These are phyloP conservation scores for Acrobasis repandana DNA, from an alignment of 2,888 invertebrate genomes.

Conservation along the genomic window DNA sequence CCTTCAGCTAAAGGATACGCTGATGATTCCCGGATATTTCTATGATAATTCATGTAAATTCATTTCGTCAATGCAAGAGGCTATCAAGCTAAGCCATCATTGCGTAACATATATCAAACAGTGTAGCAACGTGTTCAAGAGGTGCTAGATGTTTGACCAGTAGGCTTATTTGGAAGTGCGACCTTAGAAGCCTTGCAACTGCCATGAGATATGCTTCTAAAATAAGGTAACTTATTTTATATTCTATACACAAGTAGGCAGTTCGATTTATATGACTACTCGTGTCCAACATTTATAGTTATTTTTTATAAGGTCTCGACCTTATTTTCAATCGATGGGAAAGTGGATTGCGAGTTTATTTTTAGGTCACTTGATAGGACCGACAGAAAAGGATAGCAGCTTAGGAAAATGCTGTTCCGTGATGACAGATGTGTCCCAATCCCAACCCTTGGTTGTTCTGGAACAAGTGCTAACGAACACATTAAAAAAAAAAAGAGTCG, in stretches of 20 bases:
- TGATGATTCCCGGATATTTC: conserved; percentile 1
- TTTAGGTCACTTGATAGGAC: too few species aligned
- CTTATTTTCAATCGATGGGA: neutral
- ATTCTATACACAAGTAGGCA: neutral
- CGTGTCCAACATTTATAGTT: neutral
- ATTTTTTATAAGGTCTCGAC: neutral
- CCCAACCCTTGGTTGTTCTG: too few species aligned
- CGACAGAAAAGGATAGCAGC: too few species aligned
- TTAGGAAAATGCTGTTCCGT: too few species aligned
- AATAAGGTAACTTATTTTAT: neutral
- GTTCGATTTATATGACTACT: too few species aligned
- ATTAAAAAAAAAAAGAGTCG: too few species aligned
- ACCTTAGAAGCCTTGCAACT: conserved; percentile 25
- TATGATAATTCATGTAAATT: conserved; percentile 11
- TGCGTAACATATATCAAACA: conserved; percentile 2
- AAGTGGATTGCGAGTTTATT: neutral
- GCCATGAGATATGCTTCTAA: conserved; percentile 26
- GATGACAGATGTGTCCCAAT: too few species aligned
- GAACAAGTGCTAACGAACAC: too few species aligned
- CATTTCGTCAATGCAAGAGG: neutral
- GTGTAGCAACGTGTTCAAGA: conserved; percentile 1
- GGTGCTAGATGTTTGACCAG: neutral
- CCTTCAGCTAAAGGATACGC: neutral
- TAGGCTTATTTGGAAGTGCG: conserved; percentile 26
- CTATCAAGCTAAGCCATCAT: neutral